These are phyloP conservation scores for Ephialtes manifestator DNA, from an alignment of 2,888 invertebrate genomes.

Conservation along the genomic window DNA sequence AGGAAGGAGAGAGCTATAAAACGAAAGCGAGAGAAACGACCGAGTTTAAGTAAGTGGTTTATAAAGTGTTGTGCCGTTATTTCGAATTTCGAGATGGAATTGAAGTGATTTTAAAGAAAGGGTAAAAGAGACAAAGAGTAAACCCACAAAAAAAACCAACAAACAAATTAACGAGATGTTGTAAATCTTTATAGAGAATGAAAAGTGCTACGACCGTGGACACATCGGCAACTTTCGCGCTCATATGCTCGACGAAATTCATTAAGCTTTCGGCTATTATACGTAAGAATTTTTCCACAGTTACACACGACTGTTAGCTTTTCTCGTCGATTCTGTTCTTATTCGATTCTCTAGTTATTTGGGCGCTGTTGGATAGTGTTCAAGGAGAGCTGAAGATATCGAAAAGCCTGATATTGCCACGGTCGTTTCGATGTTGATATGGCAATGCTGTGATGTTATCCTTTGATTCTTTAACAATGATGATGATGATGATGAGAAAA, in stretches of 20 bases:
- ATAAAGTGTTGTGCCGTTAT: constrained; percentile 35
- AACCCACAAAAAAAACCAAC: background rate
- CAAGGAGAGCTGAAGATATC: constrained; percentile 5
- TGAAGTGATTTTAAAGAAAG: constrained; percentile 73
- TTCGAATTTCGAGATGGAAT: constrained; percentile 76
- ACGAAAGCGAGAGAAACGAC: constrained; percentile 12
- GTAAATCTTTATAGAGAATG: constrained; percentile 81
- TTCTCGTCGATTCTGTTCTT: background rate
- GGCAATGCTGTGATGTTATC: constrained; percentile 85
- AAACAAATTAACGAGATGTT: constrained; percentile 77
- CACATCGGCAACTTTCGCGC: constrained; percentile 59
- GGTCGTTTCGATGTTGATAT: constrained; percentile 84
- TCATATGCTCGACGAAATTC: constrained; percentile 10
- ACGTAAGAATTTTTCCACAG: constrained; percentile 5
- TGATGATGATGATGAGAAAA: constrained; percentile 58
- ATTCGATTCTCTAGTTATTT: background rate
- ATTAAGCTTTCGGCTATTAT: constrained; percentile 36
- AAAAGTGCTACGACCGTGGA: constrained; percentile 78
- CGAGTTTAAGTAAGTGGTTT: constrained; percentile 34
- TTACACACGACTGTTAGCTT: background rate
- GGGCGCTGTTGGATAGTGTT: background rate
- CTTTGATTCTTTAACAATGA: constrained; percentile 79
- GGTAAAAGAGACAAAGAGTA: constrained; percentile 1
- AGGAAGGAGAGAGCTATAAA: background rate
- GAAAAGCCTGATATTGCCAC: constrained; percentile 65